These are phyloP conservation scores for Lateolabrax maculatus DNA, from an alignment of 2,797 vertebrate species.

Conservation along the genomic window DNA sequence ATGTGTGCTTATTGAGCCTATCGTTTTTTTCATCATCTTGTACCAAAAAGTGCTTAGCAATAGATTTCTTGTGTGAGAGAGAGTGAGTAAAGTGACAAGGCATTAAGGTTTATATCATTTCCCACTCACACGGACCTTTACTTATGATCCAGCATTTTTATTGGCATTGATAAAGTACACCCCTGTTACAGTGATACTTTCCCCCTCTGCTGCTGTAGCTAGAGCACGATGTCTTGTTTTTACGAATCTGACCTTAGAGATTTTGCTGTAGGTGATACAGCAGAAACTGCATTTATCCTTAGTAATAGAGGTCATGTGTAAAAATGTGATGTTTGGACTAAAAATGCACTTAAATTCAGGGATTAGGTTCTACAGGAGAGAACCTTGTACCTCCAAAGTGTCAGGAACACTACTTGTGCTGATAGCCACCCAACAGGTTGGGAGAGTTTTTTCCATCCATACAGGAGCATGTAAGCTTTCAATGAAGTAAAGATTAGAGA, in stretches of 20 bases:
- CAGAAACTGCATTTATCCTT: constrained; percentile 12
- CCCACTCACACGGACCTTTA: not conserved
- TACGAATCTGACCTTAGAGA: constrained; percentile 17
- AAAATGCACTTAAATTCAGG: not conserved
- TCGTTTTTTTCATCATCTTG: not conserved
- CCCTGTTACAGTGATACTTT: constrained; percentile 6
- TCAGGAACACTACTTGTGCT: not conserved
- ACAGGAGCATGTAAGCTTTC: not conserved
- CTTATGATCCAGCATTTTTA: constrained; percentile 24
- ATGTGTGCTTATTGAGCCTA: constrained; percentile 14
- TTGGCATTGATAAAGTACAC: constrained; percentile 35
- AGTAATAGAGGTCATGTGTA: not conserved
- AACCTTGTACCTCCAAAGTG: not conserved
- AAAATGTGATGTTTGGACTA: not conserved
- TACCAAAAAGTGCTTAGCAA: not conserved
- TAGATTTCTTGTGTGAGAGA: not conserved
- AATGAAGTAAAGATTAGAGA: not conserved
- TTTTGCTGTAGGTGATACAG: constrained; percentile 23
- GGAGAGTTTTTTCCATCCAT: no score
- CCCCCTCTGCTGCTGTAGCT: constrained; percentile 21
- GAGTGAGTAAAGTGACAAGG: constrained; percentile 17
- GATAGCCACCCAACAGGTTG: not conserved
- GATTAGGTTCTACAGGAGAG: not conserved
- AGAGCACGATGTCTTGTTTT: constrained; percentile 23
- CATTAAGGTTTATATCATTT: constrained; percentile 13